These are phyloP conservation scores for Parnassius glacialis DNA, from an alignment of 2,888 invertebrate genomes.

Conservation along the genomic window DNA sequence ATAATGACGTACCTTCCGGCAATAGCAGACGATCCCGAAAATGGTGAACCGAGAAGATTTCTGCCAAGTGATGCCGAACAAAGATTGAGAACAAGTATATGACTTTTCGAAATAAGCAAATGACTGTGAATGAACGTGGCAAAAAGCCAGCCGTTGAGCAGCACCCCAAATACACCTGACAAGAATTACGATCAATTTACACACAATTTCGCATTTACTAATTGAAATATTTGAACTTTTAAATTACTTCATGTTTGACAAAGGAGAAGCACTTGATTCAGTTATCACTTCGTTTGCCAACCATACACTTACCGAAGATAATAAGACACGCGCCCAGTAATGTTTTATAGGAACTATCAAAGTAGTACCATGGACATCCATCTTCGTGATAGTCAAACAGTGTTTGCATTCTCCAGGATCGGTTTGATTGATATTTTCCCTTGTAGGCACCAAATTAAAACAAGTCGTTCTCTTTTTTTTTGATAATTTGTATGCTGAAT, in stretches of 20 bases:
- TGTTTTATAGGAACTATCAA: conserved; percentile 77
- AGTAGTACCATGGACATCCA: conserved; percentile 78
- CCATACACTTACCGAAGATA: conserved; percentile 71
- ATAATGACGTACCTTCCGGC: conserved; percentile 63
- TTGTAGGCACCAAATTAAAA: conserved; percentile 51
- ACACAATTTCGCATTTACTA: conserved; percentile 5
- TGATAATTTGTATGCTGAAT: conserved; percentile 44
- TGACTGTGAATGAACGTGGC: conserved; percentile 79
- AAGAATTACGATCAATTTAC: conserved; percentile 31
- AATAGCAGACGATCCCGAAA: conserved; percentile 76
- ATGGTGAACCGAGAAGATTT: conserved; percentile 77
- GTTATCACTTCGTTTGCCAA: not conserved
- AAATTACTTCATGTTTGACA: not conserved
- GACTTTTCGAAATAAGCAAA: conserved; percentile 75
- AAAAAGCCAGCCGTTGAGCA: conserved; percentile 79
- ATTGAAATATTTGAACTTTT: conserved; percentile 14
- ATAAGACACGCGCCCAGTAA: conserved; percentile 76
- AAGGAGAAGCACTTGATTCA: not conserved
- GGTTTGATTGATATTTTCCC: conserved; percentile 37
- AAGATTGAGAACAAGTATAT: conserved; percentile 77
- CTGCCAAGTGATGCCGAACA: conserved; percentile 77
- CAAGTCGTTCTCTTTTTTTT: conserved; percentile 32
- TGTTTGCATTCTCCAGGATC: conserved; percentile 50
- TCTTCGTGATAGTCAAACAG: conserved; percentile 65
- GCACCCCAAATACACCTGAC: conserved; percentile 78